Evolutionary conservation across 2,113 vertebrate species (phyloP), one percentile per base, ranked within the genome.

Genomic region (Epinephelus cyanopodus): DNA sequence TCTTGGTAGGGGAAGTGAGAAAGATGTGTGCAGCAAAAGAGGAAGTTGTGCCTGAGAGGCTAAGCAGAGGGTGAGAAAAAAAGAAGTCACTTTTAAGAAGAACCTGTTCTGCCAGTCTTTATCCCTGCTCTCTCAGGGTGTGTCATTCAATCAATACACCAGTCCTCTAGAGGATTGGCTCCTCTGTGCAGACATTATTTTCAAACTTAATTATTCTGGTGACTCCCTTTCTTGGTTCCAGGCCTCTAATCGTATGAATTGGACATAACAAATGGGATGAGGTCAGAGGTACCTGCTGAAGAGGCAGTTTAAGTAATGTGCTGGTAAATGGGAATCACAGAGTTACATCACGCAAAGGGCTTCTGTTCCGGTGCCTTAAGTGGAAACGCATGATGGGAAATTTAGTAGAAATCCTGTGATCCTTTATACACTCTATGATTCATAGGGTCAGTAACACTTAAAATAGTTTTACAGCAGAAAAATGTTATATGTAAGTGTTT

Each of bases 81-180:
- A 21, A 21, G 3, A 57, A 47, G 10, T 62, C n/a, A 13, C 4
- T 15, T 7, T 63, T 7, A 0, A 18, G n/a, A 64, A 68, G 12
- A 79, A 89, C 84, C 66, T 56, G 82, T 77, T 87, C 56, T 79
- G 42, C 67, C 65, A 29, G n/a, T 14, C 6, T 27, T 47, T 52
- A n/a, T 57, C 23, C 67, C 53, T 69, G 4, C 53, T 48, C 27
- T 72, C 56, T 48, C 48, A 5, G 76, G 75, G 85, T 27, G 75
- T 67, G 84, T 23, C 57, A 13, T 45, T 21, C 23, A 70, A 9
- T 54, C 19, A 48, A 23, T 18, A 27, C 70, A 33, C 1, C 47
- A 23, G 3, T 13, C 54, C 70, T 52, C 81, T 64, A 39, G 71
- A 42, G 77, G 83, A 42, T 0, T n/a, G 14, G 33, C 52, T 61